Evolutionary conservation across 2,113 vertebrate genomes (phyloP), one percentile per base, ranked within the genome.

Genomic region (Halichoerus grypus): DNA sequence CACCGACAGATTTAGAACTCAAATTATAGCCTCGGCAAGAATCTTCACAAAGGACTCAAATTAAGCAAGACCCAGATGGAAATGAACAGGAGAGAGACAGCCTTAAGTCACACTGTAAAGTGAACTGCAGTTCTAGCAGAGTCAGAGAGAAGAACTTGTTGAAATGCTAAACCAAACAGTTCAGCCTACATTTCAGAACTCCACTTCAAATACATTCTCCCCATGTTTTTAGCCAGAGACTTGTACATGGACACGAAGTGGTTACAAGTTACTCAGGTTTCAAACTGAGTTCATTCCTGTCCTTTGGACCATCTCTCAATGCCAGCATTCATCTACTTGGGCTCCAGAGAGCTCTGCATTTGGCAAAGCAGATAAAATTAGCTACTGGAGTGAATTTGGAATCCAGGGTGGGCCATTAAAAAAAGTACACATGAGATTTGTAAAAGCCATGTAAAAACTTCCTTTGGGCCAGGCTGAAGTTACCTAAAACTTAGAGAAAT

Each of bases 1-100:
- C 96, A 95, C 94, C 33, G 94, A 98, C 98, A 97, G 97, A 98
- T 97, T 98, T 98, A 98, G 98, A 98, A 97, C 91, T 97, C 97
- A 98, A 98, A 98, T 98, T 98, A 98, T 97, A 98, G 97, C 96
- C 94, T 97, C 77, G 0, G 87, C 65, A 85, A 92, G 88, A 97
- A 92, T 92, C 81, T 96, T 97, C 97, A 98, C 97, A 97, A 97
- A 97, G 95, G 86, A 97, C 88, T 97, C 97, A 96, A 98, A 98
- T 98, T 98, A 98, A 97, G 93, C 91, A 94, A 98, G 95, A 94
- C 96, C 92, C 77, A 82, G 88, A 94, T 89, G 92, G 81, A 96
- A 96, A 87, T 0, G 31, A 95, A 93, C 46, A 96, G 76, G 69
- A 94, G 94, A 83, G 57, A 96, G 71, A 94, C 65, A 67, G 90